Evolutionary conservation across 2,113 vertebrate genomes (phyloP), one percentile per base, ranked within the genome.

Genomic region (Protomyctophum bolini): DNA sequence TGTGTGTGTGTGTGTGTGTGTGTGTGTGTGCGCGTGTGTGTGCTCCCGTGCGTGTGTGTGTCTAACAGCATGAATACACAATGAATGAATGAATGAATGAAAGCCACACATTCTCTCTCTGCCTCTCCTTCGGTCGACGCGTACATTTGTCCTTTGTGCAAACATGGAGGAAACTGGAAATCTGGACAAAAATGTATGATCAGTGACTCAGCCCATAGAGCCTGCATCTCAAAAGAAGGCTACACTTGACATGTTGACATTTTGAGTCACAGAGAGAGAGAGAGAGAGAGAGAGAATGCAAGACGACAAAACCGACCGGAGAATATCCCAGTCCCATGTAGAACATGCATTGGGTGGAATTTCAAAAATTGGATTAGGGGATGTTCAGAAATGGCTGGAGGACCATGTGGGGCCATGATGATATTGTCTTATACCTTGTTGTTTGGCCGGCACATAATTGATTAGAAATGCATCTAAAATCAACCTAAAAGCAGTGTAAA

Each of bases 291-390:
- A 7, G 29, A 11, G 4, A 41, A 55, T 55, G 21, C 21, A 41
- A 58, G 52, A 9, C n/a, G 33, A 50, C 65, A 33, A 48, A n/a
- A 66, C 59, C 59, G 65, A 62, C 49, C 62, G 73, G n/a, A 56
- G 70, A 61, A 41, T 41, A 2, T 41, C 5, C 0, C 5, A 41
- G 50, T 11, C 11, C 41, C 45, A 59, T 65, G 7, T 57, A 68
- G 83, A 66, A 81, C 77, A 84, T 76, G 79, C 41, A 66, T 85
- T 84, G 85, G 84, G 87, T 55, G 86, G 83, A 86, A 80, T 75
- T 83, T 90, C 76, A 88, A 87, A 90, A 75, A 80, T 58, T 1
- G 86, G 87, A 89, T 91, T 89, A 89, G 59, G 76, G 76, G 81
- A 83, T 73, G 72, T 67, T 70, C 28, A 47, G 21, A 33, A 79